Conservation (phyloP, 2,797 vertebrate genomes). For the Mastacembelus armatus region DNA sequence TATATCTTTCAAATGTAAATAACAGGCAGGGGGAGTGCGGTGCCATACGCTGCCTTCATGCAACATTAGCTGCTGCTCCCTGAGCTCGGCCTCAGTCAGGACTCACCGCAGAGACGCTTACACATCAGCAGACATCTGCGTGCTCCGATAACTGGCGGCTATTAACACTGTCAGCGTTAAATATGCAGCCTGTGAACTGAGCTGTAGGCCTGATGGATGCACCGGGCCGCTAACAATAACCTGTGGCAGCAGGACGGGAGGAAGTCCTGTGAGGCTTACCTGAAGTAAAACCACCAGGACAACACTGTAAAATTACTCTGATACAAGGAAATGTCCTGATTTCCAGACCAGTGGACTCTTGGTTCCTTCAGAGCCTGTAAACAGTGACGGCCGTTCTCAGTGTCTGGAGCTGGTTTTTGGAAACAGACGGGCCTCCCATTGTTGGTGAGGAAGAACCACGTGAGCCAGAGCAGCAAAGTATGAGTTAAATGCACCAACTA, state of each 20-base stretch:
- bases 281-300: too few relatives aligned
- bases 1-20: conserved; percentile 46
- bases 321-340: too few relatives aligned
- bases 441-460: too few relatives aligned
- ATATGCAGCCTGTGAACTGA: conserved; percentile 50
- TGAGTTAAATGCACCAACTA: too few relatives aligned
- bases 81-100: conserved; percentile 82
- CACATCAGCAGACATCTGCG: conserved; percentile 89
- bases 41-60: conserved; percentile 83
- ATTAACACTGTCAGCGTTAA: conserved; percentile 89
- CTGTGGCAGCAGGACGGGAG: not conserved
- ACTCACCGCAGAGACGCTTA: too few relatives aligned
- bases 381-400: too few relatives aligned
- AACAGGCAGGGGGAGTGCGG: conserved; percentile 1
- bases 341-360: too few relatives aligned
- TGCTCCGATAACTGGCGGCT: conserved; percentile 88
- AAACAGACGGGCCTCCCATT: too few relatives aligned
- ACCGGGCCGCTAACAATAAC: conserved; percentile 16
- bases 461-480: too few relatives aligned
- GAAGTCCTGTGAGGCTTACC: too few relatives aligned
- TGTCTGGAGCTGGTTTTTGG: too few relatives aligned
- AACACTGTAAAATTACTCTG: not conserved
- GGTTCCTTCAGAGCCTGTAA: too few relatives aligned
- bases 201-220: conserved; percentile 42
- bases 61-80: conserved; percentile 88